Evolutionary conservation across 2,113 vertebrate genomes (phyloP), one percentile per base, ranked within the genome.

Genomic region (Alethe castanea): DNA sequence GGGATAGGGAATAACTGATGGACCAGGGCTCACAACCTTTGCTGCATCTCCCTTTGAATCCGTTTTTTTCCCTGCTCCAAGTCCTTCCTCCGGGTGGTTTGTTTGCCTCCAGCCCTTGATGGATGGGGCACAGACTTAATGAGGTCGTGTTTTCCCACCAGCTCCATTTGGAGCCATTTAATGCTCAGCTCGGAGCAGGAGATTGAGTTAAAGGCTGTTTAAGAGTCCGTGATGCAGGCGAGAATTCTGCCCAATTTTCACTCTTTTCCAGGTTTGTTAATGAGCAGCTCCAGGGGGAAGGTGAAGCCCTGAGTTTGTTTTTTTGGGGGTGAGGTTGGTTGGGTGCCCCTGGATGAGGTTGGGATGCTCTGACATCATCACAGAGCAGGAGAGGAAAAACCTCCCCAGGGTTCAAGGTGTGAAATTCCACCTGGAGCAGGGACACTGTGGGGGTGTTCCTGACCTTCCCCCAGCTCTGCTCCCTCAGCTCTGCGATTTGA

Each of bases 91-190:
- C 17, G 14, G 8, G 52, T 19, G 52, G 42, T 86, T 88, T 76
- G 71, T 83, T 96, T 89, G 76, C 93, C 86, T 87, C 83, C 90
- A 86, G 60, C 18, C 72, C 1, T 33, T 76, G 88, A 87, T 6
- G 88, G 90, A 88, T 77, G 77, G 61, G 20, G 76, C 66, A 8
- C 1, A 9, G 90, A 70, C 86, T 93, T 96, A 96, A 96, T 87
- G 94, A 95, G 88, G 90, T 94, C 52, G 24, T 38, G 50, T 93
- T 96, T 94, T 93, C 93, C 96, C 95, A 83, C 87, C 88, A 79
- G 77, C 3, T 96, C 88, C 92, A 72, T 83, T 84, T 87, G 61
- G 13, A 79, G 82, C 69, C 50, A 16, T 76, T 86, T 70, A 66
- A 57, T 5, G 69, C 73, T 85, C 59, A 4, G 73, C 61, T 92